These are phyloP conservation scores for Pungitius pungitius DNA, from an alignment of 2,113 vertebrate genomes.

Conservation along the genomic window DNA sequence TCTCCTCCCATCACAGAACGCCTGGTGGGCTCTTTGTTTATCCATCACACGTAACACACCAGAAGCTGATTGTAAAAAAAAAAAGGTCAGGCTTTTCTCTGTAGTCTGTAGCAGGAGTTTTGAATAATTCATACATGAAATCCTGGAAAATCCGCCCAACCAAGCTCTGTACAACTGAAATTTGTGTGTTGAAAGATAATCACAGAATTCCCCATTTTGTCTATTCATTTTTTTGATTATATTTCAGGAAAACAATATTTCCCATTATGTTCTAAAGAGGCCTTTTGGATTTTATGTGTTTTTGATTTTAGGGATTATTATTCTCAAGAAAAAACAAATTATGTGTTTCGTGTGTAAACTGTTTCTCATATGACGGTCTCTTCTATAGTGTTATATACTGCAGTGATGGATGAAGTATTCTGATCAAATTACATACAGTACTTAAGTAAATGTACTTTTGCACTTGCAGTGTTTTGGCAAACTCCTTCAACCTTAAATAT, in stretches of 20 bases:
- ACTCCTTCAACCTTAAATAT: background rate
- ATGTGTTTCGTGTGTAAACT: background rate
- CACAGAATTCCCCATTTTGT: background rate
- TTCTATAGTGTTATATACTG: background rate
- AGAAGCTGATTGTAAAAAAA: background rate
- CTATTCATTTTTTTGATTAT: background rate
- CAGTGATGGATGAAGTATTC: background rate
- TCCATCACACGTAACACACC: background rate
- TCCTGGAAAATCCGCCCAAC: background rate
- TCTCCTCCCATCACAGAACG: conserved; percentile 37
- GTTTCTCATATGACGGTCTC: background rate
- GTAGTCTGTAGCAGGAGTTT: background rate
- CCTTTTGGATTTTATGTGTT: background rate
- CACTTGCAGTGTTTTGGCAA: background rate
- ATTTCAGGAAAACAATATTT: background rate
- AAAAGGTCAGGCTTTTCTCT: background rate
- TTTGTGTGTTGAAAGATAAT: background rate
- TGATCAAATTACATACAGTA: background rate
- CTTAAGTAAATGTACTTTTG: background rate
- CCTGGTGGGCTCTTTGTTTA: conserved; percentile 15
- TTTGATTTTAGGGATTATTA: background rate
- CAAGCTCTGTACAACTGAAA: background rate
- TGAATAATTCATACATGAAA: background rate
- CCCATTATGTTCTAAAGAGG: background rate
- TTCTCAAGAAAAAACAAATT: background rate